These are phyloP conservation scores for Chironomus striatipennis DNA, from an alignment of 1,140 invertebrate genomes.

Conservation along the genomic window DNA sequence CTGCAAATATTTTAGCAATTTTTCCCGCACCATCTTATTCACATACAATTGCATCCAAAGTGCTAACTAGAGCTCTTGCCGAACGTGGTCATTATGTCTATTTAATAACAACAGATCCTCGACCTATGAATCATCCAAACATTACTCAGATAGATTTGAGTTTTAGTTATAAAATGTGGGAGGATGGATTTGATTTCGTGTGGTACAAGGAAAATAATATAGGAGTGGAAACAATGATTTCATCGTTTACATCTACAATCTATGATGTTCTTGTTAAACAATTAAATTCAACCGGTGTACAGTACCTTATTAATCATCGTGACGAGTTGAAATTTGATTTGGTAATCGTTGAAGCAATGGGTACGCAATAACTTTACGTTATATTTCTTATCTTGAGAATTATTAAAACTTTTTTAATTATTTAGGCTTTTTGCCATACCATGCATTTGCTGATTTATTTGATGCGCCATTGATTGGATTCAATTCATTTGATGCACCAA, in stretches of 20 bases:
- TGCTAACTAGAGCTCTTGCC: conserved; percentile 40
- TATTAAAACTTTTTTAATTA: too few species aligned
- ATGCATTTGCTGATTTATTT: not conserved
- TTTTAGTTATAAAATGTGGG: conserved; percentile 13
- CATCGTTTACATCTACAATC: not conserved
- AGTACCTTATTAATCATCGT: not conserved
- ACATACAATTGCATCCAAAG: conserved; percentile 42
- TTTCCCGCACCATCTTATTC: conserved; percentile 41
- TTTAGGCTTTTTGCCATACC: not conserved
- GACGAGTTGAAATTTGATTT: not conserved
- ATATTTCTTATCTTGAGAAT: too few species aligned
- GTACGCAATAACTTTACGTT: too few species aligned
- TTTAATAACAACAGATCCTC: conserved; percentile 38
- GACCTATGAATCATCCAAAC: not conserved
- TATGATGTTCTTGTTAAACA: not conserved
- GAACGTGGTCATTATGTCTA: conserved; percentile 44
- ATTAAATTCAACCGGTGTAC: not conserved
- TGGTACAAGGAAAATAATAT: not conserved
- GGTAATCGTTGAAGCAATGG: not conserved
- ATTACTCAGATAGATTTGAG: not conserved
- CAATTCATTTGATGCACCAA: conserved; percentile 12
- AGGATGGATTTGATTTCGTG: not conserved
- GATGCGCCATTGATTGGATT: conserved; percentile 5
- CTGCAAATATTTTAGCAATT: conserved; percentile 37
- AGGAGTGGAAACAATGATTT: not conserved